These are phyloP conservation scores for Nymphalis polychloros DNA, from an alignment of 2,888 invertebrate genomes.

Conservation along the genomic window DNA sequence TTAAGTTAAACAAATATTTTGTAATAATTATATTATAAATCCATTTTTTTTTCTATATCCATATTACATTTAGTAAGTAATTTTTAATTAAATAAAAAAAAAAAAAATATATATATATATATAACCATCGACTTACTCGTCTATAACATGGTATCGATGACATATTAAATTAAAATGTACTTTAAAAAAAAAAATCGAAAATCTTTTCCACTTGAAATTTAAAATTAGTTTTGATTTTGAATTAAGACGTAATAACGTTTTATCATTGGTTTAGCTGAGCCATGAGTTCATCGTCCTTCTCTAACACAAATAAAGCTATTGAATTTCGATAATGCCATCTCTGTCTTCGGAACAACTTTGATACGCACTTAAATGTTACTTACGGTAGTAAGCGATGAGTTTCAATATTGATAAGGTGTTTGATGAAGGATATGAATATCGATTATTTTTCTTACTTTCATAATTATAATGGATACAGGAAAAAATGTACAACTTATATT, in stretches of 20 bases:
- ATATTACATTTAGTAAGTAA: neutral
- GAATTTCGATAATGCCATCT: slow-evolving; percentile 72
- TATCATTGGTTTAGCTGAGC: slow-evolving; percentile 68
- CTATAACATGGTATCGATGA: too few relatives aligned
- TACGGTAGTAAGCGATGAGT: slow-evolving; percentile 2
- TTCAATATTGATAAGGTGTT: slow-evolving; percentile 11
- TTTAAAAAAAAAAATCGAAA: too few relatives aligned
- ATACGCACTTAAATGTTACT: slow-evolving; percentile 39
- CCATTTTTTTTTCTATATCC: too few relatives aligned
- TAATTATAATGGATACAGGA: too few relatives aligned
- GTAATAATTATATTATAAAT: too few relatives aligned
- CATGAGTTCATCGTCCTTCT: slow-evolving; percentile 70
- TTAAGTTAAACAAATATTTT: too few relatives aligned
- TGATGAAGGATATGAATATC: neutral
- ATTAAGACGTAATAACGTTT: slow-evolving; percentile 76
- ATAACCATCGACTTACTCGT: neutral
- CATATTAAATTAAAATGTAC: too few relatives aligned
- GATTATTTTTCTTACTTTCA: neutral
- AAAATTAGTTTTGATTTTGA: slow-evolving; percentile 52
- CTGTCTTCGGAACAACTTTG: slow-evolving; percentile 47
- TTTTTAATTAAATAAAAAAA: neutral
- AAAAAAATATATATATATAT: too few relatives aligned
- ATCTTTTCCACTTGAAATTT: slow-evolving; percentile 30
- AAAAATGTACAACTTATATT: too few relatives aligned
- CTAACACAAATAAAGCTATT: slow-evolving; percentile 77